A percentile compares a stretch with the other conserved stretches of the same genome.
Evolutionary conservation across 2,888 invertebrate genomes (phyloP).

Genomic region (Lingula anatina): DNA sequence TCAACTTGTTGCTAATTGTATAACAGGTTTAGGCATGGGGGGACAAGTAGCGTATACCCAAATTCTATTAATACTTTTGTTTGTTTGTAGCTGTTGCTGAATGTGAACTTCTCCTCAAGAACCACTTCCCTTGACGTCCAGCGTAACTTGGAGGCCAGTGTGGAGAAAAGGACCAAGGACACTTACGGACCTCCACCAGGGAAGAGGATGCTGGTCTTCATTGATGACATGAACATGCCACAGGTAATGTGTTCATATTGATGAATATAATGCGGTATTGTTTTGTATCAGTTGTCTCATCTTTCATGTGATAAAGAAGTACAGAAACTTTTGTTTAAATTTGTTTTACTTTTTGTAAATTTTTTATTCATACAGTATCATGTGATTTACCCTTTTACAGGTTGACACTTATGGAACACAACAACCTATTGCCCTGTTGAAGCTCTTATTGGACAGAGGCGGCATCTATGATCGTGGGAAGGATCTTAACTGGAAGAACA

Average conservation of each 20-base stretch:
- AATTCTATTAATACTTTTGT: too few species aligned
- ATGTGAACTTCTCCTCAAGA: conserved; percentile 86
- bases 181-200: conserved; percentile 85
- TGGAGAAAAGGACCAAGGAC: conserved; percentile 86
- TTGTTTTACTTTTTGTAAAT: too few species aligned
- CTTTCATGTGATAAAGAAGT: too few species aligned
- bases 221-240: conserved; percentile 95
- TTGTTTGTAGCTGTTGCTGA: conserved; percentile 64
- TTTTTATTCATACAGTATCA: too few species aligned
- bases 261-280: too few species aligned
- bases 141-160: conserved; percentile 75
- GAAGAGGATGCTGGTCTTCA: conserved; percentile 81
- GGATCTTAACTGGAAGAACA: conserved; percentile 82
- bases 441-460: conserved; percentile 79
- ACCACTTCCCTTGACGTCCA: conserved; percentile 89
- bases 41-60: too few species aligned
- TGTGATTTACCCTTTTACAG: too few species aligned
- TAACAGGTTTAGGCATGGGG: too few species aligned
- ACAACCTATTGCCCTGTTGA: conserved; percentile 88
- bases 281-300: too few species aligned
- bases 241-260: too few species aligned
- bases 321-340: too few species aligned
- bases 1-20: too few species aligned
- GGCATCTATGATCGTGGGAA: conserved; percentile 86
- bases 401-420: conserved; percentile 83